phyloP scores from a whole-genome alignment of 2,888 invertebrate genomes.

The Trichogramma evanescens region DNA sequence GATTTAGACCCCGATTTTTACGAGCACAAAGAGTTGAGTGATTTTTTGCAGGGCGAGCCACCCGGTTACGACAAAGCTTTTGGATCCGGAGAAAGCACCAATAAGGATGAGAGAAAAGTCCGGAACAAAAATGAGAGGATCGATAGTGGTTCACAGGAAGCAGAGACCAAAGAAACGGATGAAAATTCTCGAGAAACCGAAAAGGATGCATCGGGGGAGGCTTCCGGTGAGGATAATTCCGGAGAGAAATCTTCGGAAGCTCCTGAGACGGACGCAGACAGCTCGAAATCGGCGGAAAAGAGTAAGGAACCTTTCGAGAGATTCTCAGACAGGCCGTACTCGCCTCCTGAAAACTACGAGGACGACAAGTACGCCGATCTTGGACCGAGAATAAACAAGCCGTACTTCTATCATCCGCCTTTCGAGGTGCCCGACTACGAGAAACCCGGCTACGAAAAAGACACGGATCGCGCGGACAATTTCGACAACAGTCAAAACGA shows the following conservation, averaged over 20 bases:
- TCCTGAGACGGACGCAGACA: conserved; percentile 9
- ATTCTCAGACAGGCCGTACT: conserved; percentile 34
- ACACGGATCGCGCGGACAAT: conserved; percentile 10
- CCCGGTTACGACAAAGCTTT: conserved; percentile 27
- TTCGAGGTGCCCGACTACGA: conserved; percentile 29
- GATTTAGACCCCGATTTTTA: conserved; percentile 32
- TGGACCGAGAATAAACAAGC: conserved; percentile 38
- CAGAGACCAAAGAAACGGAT: conserved; percentile 15
- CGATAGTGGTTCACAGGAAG: conserved; percentile 4
- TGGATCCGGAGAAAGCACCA: conserved; percentile 13
- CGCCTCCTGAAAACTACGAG: conserved; percentile 37
- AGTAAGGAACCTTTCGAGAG: conserved; percentile 29
- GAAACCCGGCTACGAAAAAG: conserved; percentile 16
- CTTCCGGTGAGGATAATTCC: conserved; percentile 11
- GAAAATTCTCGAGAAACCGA: neutral
- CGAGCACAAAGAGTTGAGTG: conserved; percentile 38
- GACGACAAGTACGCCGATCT: conserved; percentile 35
- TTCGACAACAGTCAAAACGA: conserved; percentile 18
- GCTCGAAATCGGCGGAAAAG: conserved; percentile 18
- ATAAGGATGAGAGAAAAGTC: conserved; percentile 1
- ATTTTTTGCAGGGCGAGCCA: conserved; percentile 25
- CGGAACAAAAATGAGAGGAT: conserved; percentile 8
- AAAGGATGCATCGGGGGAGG: conserved; percentile 13
- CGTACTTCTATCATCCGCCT: conserved; percentile 37
- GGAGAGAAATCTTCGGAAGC: conserved; percentile 15